Evolutionary conservation across 2,888 invertebrate genomes (phyloP).

Genomic region (Acleris cristana): DNA sequence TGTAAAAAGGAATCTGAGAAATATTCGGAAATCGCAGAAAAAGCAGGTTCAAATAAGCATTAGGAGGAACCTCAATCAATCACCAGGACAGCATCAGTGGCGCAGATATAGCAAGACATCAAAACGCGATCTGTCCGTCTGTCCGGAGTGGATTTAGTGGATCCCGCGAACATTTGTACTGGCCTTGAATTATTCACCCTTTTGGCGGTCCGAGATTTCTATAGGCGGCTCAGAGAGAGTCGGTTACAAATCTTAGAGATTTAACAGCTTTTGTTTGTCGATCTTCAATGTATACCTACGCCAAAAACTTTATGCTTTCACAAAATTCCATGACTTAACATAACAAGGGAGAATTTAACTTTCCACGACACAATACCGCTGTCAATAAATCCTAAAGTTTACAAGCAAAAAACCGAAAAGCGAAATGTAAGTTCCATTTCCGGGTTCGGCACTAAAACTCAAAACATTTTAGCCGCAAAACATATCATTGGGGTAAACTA

Average conservation of each 20-base stretch:
- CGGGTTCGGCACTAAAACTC: slow-evolving; percentile 25
- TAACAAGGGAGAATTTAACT: background rate
- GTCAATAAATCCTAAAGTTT: slow-evolving; percentile 26
- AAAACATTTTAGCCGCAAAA: slow-evolving; percentile 35
- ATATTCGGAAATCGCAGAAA: background rate
- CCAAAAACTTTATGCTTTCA: no score
- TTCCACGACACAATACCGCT: slow-evolving; percentile 2
- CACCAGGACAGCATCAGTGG: slow-evolving; percentile 47
- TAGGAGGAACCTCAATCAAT: slow-evolving; percentile 48
- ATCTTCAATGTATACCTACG: slow-evolving; percentile 15
- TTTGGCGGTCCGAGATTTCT: slow-evolving; percentile 54
- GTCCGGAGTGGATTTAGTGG: slow-evolving; percentile 68
- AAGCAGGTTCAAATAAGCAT: slow-evolving; percentile 20
- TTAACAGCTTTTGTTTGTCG: slow-evolving; percentile 39
- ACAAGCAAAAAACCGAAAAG: slow-evolving; percentile 16
- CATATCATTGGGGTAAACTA: slow-evolving; percentile 41
- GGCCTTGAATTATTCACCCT: slow-evolving; percentile 73
- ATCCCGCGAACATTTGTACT: slow-evolving; percentile 59
- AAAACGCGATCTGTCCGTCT: slow-evolving; percentile 58
- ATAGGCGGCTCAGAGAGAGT: slow-evolving; percentile 44
- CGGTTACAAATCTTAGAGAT: slow-evolving; percentile 58
- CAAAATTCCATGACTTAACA: no score
- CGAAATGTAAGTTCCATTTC: slow-evolving; percentile 12
- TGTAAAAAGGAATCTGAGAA: slow-evolving; percentile 2
- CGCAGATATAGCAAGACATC: slow-evolving; percentile 54